These are phyloP conservation scores for Microctonus brassicae DNA, from an alignment of 2,888 invertebrate genomes.

Conservation along the genomic window DNA sequence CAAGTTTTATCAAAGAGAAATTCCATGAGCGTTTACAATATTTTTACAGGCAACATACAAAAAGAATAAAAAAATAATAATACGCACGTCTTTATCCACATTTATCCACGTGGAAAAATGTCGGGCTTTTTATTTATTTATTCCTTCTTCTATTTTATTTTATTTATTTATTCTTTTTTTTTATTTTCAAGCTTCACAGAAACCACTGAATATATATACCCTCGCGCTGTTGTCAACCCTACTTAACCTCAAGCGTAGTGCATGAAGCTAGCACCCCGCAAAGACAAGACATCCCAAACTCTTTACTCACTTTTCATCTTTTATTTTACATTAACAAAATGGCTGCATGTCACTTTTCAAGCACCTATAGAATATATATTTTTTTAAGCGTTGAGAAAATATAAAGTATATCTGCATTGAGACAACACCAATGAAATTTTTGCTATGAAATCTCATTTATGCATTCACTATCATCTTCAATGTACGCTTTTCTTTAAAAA, in stretches of 20 bases:
- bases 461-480: neutral
- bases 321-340: neutral
- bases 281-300: neutral
- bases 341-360: neutral
- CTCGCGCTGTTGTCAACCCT: neutral
- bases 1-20: neutral
- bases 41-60: neutral
- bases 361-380: neutral
- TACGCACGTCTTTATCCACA: neutral
- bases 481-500: neutral
- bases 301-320: neutral
- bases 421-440: neutral
- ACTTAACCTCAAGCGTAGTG: constrained; percentile 2
- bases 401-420: neutral
- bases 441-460: neutral
- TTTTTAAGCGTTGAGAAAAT: neutral
- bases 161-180: neutral
- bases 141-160: neutral
- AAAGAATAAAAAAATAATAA: neutral
- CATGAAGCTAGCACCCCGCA: neutral
- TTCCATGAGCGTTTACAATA: neutral
- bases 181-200: too few relatives aligned
- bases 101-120: neutral
- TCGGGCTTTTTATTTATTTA: neutral
- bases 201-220: neutral